Evolutionary conservation across 2,888 invertebrate species (phyloP), one percentile per base, ranked within the genome.

Genomic region (Andricus quercusramuli): DNA sequence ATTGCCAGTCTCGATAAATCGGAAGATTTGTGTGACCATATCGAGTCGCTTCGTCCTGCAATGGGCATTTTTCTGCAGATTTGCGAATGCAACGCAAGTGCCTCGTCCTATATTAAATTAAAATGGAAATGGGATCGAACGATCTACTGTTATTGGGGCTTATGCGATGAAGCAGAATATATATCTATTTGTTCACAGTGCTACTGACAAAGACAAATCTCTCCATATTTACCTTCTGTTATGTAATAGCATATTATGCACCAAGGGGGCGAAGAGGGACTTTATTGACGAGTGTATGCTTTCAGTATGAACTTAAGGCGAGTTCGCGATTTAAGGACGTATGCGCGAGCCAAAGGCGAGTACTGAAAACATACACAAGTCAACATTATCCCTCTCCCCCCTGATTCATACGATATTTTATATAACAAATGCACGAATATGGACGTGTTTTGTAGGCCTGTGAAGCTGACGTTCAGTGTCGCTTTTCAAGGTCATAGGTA

Each of bases 11-110:
- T 32, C 74, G 32, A 74, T 74, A 74, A 74, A 74, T 74, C 74
- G 56, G n/a, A 74, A 74, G 74, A 74, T 74, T 74, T 74, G 74
- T 74, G 74, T 74, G 74, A 51, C 70, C 51, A 74, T 74, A 74
- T 74, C 74, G 56, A 74, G n/a, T 74, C 56, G 74, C 56, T 56
- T 74, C 56, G 32, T 56, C 56, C 74, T 74, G 74, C 56, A 74
- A n/a, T 11, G 37, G 56, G 56, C 51, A 74, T 74, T 74, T 74
- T 56, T 56, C 56, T 74, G 74, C 56, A 74, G 56, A 56, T 74
- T 74, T 56, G n/a, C 74, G 47, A 51, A 56, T 51, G 47, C 68
- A 68, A 29, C 44, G 51, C 51, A 22, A 25, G 29, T 51, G 32
- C n/a, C 56, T 51, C 56, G 32, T 56, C 74, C 51, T 74, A 47